phyloP scores from a whole-genome alignment of 2,113 vertebrate genomes.

The Chrysochloris asiatica region DNA sequence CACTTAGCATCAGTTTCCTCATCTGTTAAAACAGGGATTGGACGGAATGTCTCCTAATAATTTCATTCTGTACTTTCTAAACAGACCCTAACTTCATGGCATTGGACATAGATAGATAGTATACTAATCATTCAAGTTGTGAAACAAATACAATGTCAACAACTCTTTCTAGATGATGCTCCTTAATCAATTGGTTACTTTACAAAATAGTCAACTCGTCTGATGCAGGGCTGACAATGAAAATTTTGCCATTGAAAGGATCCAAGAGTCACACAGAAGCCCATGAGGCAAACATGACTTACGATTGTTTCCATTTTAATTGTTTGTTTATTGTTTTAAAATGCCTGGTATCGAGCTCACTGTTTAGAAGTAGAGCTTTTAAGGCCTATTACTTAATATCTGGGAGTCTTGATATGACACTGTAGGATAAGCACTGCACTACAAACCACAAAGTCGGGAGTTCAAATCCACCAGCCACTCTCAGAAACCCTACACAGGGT shows the following conservation, averaged over 20 bases:
- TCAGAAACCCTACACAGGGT: no score
- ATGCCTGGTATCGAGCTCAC: not conserved
- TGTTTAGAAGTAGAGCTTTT: not conserved
- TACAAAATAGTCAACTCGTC: not conserved
- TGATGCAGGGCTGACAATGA: not conserved
- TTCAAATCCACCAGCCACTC: no score
- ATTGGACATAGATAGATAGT: not conserved
- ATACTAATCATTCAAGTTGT: not conserved
- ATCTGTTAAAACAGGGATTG: not conserved
- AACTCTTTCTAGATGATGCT: not conserved
- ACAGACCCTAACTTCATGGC: not conserved
- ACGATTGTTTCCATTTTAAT: not conserved
- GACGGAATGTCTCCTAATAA: not conserved
- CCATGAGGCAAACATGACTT: not conserved
- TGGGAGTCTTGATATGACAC: not conserved
- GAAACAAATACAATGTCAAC: not conserved
- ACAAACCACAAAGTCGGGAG: no score
- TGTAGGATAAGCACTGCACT: no score
- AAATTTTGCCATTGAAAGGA: not conserved
- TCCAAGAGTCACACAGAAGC: not conserved
- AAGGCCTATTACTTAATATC: not conserved
- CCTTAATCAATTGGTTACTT: not conserved
- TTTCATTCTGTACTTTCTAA: slow-evolving; percentile 31
- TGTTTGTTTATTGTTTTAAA: not conserved
- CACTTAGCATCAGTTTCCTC: not conserved